Base-by-base conservation (phyloP, 2,888 invertebrate species). In the Choreutis nemorana region DNA sequence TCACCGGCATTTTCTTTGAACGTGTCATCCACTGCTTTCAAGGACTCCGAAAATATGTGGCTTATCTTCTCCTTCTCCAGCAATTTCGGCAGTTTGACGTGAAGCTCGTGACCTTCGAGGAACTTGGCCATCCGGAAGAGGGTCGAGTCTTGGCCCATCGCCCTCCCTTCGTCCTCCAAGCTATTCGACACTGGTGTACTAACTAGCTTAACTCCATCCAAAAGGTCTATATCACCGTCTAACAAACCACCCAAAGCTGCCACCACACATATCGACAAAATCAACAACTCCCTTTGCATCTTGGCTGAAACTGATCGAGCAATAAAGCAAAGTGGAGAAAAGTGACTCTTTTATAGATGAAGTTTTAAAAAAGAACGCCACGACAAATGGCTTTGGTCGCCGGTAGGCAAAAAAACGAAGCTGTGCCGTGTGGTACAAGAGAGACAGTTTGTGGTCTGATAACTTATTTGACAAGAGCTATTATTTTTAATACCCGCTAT, bases 81-180 rank as follows among this genome's bases (percentile, higher is more conserved):
- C 37, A 91, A 58, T 49, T 85, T 87, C 1, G 86, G 84, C 30
- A 91, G 60, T 46, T 84, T 87, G 33, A 91, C 85, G 48, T 87
- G 83, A 9, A 91, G 54, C 51, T 91, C 91, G 40, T 90, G 87
- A 2, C 82, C 86, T 48, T 86, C 82, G 2, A 91, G 59, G 44
- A 90, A 90, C 44, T 81, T 83, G 9, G 87, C 81, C 45, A 90
- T 64, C 6, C 83, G 65, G 4, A 81, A 84, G 30, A 87, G 40
- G 0, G 81, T 53, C 1, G 81, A 71, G 22, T 82, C 80, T 39
- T 83, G 83, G 21, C 75, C 83, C 26, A 66, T 55, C 31, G 67
- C 58, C 38, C 79, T 43, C 24, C 79, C 58, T 54, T 55, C 85
- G 59, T 65, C 80, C 40, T 52, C 75, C 41, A 56, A 65, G 33